These are phyloP conservation scores for Dendrolimus houi DNA, from an alignment of 2,888 invertebrate species.

Conservation along the genomic window DNA sequence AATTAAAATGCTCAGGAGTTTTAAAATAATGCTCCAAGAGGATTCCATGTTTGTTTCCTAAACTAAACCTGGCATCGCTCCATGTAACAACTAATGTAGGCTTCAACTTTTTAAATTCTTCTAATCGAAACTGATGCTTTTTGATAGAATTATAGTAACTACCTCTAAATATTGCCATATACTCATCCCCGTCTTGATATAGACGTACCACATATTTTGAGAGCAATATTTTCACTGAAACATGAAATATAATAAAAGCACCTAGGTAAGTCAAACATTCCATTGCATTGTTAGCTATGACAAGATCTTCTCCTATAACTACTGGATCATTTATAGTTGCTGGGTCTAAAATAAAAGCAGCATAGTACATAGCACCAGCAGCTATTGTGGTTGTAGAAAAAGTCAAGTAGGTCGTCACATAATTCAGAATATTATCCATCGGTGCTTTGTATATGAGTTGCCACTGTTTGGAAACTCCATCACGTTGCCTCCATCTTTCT, in stretches of 20 bases:
- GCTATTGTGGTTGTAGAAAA: constrained; percentile 37
- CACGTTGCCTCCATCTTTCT: constrained; percentile 46
- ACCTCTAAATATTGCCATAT: constrained; percentile 55
- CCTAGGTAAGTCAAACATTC: constrained; percentile 52
- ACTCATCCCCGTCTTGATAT: constrained; percentile 61
- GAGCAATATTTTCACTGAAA: constrained; percentile 45
- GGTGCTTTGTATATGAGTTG: constrained; percentile 64
- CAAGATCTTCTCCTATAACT: constrained; percentile 40
- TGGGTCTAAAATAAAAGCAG: constrained; percentile 37
- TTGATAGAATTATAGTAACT: constrained; percentile 38
- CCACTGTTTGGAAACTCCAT: constrained; percentile 47
- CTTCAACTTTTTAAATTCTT: constrained; percentile 50
- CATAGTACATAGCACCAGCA: constrained; percentile 40
- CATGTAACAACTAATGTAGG: constrained; percentile 48
- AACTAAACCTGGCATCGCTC: constrained; percentile 53
- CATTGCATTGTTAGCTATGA: constrained; percentile 50
- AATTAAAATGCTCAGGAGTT: constrained; percentile 56
- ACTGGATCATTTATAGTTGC: constrained; percentile 43
- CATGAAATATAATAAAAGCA: constrained; percentile 47
- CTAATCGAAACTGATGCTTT: constrained; percentile 50
- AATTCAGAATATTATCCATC: constrained; percentile 48
- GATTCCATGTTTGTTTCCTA: constrained; percentile 57
- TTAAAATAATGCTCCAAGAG: constrained; percentile 58
- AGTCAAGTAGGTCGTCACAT: constrained; percentile 42
- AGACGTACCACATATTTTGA: constrained; percentile 58